Conservation (phyloP, 2,797 vertebrate genomes). For the Mormyrops boulengeri region DNA sequence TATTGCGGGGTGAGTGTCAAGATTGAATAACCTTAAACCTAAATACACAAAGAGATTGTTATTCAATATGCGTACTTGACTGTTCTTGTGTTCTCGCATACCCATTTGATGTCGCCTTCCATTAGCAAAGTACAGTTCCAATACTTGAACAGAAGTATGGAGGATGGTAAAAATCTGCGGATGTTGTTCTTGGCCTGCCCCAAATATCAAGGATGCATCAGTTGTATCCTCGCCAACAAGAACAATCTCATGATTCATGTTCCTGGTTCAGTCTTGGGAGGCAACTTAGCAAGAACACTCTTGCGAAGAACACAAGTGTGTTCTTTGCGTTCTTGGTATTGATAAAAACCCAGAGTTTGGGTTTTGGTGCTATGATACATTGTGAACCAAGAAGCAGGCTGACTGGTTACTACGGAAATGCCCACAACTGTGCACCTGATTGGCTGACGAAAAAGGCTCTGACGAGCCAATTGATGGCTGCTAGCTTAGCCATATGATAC, state of each 20-base stretch:
- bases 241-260: neutral
- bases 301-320: neutral
- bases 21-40: neutral
- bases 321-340: neutral
- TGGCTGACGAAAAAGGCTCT: neutral
- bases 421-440: neutral
- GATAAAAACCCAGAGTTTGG: neutral
- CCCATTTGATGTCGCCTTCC: neutral
- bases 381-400: neutral
- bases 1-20: constrained; percentile 83
- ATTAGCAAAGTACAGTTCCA: neutral
- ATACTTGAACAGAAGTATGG: neutral
- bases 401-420: neutral
- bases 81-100: neutral
- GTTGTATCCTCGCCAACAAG: neutral
- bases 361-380: neutral
- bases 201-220: neutral
- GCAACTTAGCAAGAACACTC: neutral
- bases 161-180: neutral
- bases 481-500: neutral
- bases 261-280: neutral
- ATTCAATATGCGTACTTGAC: neutral
- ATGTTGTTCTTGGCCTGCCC: neutral
- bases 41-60: neutral
- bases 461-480: neutral